Base-by-base conservation (phyloP, 2,113 vertebrate species). In the Ictidomys tridecemlineatus region DNA sequence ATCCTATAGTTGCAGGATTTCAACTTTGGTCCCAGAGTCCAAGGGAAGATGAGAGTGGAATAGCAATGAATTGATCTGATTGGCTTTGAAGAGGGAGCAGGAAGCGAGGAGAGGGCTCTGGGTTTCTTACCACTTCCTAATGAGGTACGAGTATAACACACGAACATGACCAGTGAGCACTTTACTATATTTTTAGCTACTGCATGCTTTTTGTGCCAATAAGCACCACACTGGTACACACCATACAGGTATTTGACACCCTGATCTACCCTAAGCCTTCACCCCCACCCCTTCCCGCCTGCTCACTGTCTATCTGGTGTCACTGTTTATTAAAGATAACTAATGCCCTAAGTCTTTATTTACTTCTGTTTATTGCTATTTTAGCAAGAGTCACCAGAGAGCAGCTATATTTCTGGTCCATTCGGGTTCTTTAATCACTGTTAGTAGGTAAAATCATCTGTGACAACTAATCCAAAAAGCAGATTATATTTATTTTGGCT, bases 401-500 rank as follows among this genome's bases (percentile, higher is more conserved):
- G 97, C 97, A 95, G 98, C 98, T 99, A 98, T 93, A 98, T 83
- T 98, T 98, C 98, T 97, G 98, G 98, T 99, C 98, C 98, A 98
- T 98, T 98, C 98, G 98, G 98, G 98, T 99, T 98, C 98, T 98
- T 99, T 99, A 99, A 99, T 99, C 99, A 99, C 98, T 96, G 99
- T 98, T 98, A 99, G 98, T 98, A 99, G 98, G 99, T 99, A 99
- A 99, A 99, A 99, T 99, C 98, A 98, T 99, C 99, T 99, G 99
- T 99, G 99, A 99, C 99, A 99, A 99, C 98, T 99, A 99, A 99
- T 99, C 99, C 99, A 99, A 99, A 99, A 99, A 99, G 99, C 99
- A 99, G 99, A 99, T 99, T 99, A 99, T 99, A 99, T 99, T 99
- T 99, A 99, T 99, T 99, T 99, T 99, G 99, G 99, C 99, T 99